Conservation (phyloP, 2,888 invertebrate genomes). For the Spodoptera littoralis region DNA sequence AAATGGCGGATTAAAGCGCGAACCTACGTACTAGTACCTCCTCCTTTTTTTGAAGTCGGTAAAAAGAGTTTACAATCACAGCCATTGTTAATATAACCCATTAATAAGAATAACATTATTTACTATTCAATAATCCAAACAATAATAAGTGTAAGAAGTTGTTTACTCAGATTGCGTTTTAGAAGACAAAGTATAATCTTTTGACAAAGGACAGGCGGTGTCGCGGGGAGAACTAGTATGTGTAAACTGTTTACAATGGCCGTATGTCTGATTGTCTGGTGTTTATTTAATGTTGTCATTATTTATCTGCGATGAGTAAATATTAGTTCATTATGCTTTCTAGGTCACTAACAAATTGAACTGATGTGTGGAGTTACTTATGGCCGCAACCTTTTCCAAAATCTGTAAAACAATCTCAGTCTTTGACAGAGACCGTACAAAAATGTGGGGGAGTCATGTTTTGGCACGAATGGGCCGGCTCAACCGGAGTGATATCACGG, state of each 20-base stretch:
- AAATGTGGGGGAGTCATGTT: too few relatives aligned
- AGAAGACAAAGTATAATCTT: background rate
- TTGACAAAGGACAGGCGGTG: conserved; percentile 12
- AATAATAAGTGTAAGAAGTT: background rate
- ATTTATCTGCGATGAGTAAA: conserved; percentile 33
- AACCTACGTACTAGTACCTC: too few relatives aligned
- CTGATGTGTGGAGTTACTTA: background rate
- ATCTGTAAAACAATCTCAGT: too few relatives aligned
- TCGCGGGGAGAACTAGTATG: conserved; percentile 2
- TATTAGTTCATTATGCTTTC: conserved; percentile 34
- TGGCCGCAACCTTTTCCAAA: too few relatives aligned
- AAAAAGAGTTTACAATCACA: too few relatives aligned
- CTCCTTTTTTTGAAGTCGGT: too few relatives aligned
- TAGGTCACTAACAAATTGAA: conserved; percentile 29
- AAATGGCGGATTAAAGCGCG: too few relatives aligned
- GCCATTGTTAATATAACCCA: background rate
- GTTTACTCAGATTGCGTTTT: conserved; percentile 9
- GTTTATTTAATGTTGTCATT: conserved; percentile 33
- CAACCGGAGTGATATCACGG: too few relatives aligned
- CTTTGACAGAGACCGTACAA: too few relatives aligned
- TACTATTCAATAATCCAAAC: conserved; percentile 2
- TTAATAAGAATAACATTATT: background rate
- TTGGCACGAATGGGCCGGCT: too few relatives aligned
- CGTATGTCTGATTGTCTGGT: conserved; percentile 14
- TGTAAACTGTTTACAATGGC: conserved; percentile 38